Evolutionary conservation across 2,113 vertebrate genomes (phyloP).

Genomic region (Phycodurus eques): DNA sequence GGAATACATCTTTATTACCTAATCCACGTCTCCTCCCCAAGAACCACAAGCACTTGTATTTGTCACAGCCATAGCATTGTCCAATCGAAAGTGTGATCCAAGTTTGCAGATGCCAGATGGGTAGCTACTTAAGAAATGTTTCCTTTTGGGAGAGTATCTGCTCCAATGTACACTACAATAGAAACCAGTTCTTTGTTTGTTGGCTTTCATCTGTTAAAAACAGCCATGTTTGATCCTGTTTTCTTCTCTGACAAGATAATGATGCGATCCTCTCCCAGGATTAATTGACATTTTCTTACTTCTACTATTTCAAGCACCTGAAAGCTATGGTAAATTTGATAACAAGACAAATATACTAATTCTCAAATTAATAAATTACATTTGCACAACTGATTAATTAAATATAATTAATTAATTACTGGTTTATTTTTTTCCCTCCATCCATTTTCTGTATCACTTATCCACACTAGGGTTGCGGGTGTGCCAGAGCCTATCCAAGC

Average conservation of each 20-base stretch:
- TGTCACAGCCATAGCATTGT: conserved; percentile 10
- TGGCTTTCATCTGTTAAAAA: conserved; percentile 4
- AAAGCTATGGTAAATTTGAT: background rate
- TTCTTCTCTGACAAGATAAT: conserved; percentile 9
- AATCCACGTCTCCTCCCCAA: background rate
- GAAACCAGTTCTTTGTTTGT: conserved; percentile 4
- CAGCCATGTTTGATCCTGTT: conserved; percentile 14
- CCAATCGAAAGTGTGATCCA: conserved; percentile 18
- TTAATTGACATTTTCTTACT: background rate
- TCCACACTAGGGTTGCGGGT: too few species aligned
- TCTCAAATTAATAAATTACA: background rate
- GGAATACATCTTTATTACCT: conserved; percentile 15
- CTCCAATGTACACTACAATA: conserved; percentile 9
- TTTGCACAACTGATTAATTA: background rate
- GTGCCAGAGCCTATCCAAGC: too few species aligned
- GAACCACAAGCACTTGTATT: conserved; percentile 24
- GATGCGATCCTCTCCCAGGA: background rate
- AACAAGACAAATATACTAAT: background rate
- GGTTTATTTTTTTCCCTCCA: too few species aligned
- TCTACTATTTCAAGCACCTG: background rate
- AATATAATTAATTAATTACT: background rate
- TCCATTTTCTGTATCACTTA: too few species aligned
- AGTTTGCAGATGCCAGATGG: conserved; percentile 25
- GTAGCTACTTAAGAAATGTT: background rate
- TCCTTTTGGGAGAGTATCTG: conserved; percentile 2